Evolutionary conservation across 37 sponge, comb jelly and placozoan genomes (phyloP), one percentile per base, ranked within the genome.

Genomic region (Theonella swinhoei): DNA sequence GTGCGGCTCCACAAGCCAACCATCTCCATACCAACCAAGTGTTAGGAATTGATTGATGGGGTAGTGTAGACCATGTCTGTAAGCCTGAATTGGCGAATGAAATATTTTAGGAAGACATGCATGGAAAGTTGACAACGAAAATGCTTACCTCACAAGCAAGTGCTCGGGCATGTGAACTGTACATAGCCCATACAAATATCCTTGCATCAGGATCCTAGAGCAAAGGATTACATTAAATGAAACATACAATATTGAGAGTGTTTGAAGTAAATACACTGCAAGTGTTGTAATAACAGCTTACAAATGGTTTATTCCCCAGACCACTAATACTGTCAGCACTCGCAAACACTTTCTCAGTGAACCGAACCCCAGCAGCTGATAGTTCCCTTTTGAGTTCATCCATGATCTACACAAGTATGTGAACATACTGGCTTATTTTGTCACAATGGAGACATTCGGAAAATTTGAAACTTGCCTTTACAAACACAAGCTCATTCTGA

Each of bases 61-160:
- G n/a, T 34, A 42, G 32, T 25, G 19, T 7, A 83, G 39, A 24
- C 58, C 54, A 1, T 58, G 28, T 4, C 25, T 28, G 33, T 75
- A 75, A 37, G 84, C 84, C 84, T 83, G 81, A 31, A 39, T 7
- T 26, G 4, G 30, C 0, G 36, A 17, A 31, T 11, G 54, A 14
- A 14, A 47, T 47, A 7, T 47, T 47, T 14, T 47, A 47, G 11
- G 7, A 47, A 47, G 54, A 7, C 14, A 14, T 47, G 54, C 14
- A 47, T 47, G n/a, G n/a, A n/a, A n/a, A n/a, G n/a, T n/a, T n/a
- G n/a, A n/a, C n/a, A n/a, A n/a, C n/a, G n/a, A n/a, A n/a, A n/a
- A n/a, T n/a, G 14, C 54, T 47, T 35, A 83, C 84, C 76, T 83
- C 84, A 75, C 84, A 83, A 0, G 74, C 20, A 2, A 83, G 76